Evolutionary conservation across 2,888 invertebrate genomes (phyloP), one percentile per base, ranked within the genome.

Genomic region (Heliconius ismenius): DNA sequence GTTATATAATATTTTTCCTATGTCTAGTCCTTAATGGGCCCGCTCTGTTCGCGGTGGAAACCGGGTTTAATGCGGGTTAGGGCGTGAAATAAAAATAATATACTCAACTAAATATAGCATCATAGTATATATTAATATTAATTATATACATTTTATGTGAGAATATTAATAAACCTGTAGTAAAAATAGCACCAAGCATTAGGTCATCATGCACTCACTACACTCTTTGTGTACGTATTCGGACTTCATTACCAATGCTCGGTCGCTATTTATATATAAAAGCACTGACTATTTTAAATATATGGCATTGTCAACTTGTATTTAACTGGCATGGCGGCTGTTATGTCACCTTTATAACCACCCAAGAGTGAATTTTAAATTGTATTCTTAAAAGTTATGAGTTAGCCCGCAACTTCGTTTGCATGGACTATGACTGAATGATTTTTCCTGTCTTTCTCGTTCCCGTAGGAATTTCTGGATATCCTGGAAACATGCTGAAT

Each of bases 251-350:
- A 75, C 39, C 15, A 15, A n/a, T 64, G 69, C 69, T 28, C 26
- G 65, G 39, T 60, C 36, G 73, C 36, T 43, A 39, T 54, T 36
- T 65, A n/a, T 43, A 39, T 54, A 54, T 65, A 24, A 39, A 65
- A 68, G 67, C 68, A 32, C 54, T 78, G 77, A 70, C 69, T 63
- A 79, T 79, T 74, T 58, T 75, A 77, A 76, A 78, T 77, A 32
- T 7, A 32, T 32, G 32, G 32, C 7, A 32, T 32, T 32, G 32
- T 32, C 32, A 32, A 32, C 7, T 70, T 43, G 64, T 13, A 62
- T 28, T 64, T 15, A 69, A 28, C 39, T 60, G 73, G 63, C 74
- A 75, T 75, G 39, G 78, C 78, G 76, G 75, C 78, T 65, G 36
- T 76, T 73, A 69, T 78, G 73, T 78, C 78, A 79, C 54, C 54